A percentile compares a stretch with the other conserved stretches of the same genome.
These are phyloP conservation scores for Dromius quadrimaculatus DNA, from an alignment of 2,888 invertebrate genomes.

Conservation along the genomic window DNA sequence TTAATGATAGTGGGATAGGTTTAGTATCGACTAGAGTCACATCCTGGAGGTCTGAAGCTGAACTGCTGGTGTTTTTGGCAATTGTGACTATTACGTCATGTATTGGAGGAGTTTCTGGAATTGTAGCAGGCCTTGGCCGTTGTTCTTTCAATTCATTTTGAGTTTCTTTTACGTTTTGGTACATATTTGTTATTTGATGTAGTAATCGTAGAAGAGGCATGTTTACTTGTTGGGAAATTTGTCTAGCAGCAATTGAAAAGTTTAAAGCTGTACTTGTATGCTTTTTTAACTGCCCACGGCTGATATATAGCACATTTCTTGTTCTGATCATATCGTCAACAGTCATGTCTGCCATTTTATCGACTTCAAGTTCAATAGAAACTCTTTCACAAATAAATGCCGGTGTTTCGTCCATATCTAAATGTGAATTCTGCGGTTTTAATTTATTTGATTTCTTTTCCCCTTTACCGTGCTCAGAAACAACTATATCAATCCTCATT, in stretches of 20 bases:
- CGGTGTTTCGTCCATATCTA: slow-evolving; percentile 79
- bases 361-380: slow-evolving; percentile 88
- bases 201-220: slow-evolving; percentile 93
- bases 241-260: slow-evolving; percentile 83
- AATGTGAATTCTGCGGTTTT: slow-evolving; percentile 1
- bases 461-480: slow-evolving; percentile 84
- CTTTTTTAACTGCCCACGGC: slow-evolving; percentile 87
- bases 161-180: slow-evolving; percentile 96
- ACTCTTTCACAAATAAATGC: slow-evolving; percentile 94
- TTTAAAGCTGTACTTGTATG: slow-evolving; percentile 93
- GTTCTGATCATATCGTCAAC: slow-evolving; percentile 87
- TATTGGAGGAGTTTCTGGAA: slow-evolving; percentile 1
- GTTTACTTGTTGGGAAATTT: slow-evolving; percentile 95
- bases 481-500: slow-evolving; percentile 93
- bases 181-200: slow-evolving; percentile 98
- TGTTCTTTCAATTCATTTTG: slow-evolving; percentile 89
- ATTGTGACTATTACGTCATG: slow-evolving; percentile 5
- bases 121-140: slow-evolving; percentile 62
- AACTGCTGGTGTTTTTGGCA: slow-evolving; percentile 31
- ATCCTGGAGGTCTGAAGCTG: slow-evolving; percentile 76
- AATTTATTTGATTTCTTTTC: slow-evolving; percentile 66
- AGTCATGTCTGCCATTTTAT: slow-evolving; percentile 90
- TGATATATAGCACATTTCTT: slow-evolving; percentile 88
- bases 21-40: slow-evolving; percentile 68
- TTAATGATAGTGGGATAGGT: slow-evolving; percentile 65